Evolutionary conservation across 2,888 invertebrate species (phyloP).

Genomic region (Tricholauxania praeusta): DNA sequence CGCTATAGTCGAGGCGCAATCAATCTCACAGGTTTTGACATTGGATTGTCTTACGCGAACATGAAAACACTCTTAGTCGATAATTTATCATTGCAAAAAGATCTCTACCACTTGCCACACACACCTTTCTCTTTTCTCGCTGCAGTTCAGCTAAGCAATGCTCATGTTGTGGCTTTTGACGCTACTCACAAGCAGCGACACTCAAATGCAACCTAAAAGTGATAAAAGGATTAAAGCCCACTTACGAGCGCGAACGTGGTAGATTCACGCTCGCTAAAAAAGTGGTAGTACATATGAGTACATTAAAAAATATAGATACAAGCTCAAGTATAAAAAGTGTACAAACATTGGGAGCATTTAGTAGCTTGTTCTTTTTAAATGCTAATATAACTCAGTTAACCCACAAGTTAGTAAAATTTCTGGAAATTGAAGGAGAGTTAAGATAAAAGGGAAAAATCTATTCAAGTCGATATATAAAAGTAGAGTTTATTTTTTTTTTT

Average conservation of each 20-base stretch:
- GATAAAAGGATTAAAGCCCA: constrained; percentile 62
- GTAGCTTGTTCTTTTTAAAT: constrained; percentile 2
- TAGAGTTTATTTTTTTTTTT: too few relatives aligned
- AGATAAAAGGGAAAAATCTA: too few relatives aligned
- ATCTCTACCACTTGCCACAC: constrained; percentile 51
- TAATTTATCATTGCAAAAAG: constrained; percentile 66
- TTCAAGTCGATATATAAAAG: too few relatives aligned
- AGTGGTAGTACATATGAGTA: background rate
- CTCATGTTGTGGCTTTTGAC: constrained; percentile 1
- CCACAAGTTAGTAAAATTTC: too few relatives aligned
- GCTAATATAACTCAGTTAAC: too few relatives aligned
- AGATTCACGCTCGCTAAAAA: too few relatives aligned
- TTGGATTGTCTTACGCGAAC: constrained; percentile 64
- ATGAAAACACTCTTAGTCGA: constrained; percentile 67
- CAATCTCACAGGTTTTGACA: constrained; percentile 64
- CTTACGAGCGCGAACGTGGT: constrained; percentile 39
- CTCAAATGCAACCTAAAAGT: constrained; percentile 47
- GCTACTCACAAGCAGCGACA: constrained; percentile 11
- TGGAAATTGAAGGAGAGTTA: too few relatives aligned
- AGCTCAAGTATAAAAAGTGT: background rate
- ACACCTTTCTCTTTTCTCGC: constrained; percentile 2
- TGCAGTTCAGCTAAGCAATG: constrained; percentile 1
- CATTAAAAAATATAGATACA: too few relatives aligned
- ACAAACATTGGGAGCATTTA: background rate
- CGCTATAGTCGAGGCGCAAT: constrained; percentile 51